phyloP scores from a whole-genome alignment of 2,113 vertebrate species.

The Calidris pygmaea region DNA sequence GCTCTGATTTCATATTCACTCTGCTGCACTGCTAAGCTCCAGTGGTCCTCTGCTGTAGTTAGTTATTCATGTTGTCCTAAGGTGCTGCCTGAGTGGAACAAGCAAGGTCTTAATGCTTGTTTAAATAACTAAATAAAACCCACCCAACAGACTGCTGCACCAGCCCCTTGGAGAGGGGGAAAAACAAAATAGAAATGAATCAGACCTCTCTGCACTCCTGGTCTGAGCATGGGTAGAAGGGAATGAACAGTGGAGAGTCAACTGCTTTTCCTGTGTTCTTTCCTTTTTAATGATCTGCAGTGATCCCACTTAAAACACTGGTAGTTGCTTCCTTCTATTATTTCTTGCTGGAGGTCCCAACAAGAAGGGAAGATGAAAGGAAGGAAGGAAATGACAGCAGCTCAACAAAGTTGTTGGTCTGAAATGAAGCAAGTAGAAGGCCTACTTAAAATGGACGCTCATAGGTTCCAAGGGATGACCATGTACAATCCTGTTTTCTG shows the following conservation, averaged over 20 bases:
- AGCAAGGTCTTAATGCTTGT: neutral
- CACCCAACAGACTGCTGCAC: neutral
- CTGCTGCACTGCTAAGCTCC: neutral
- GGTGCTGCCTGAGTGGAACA: neutral
- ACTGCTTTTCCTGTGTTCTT: neutral
- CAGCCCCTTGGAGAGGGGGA: neutral
- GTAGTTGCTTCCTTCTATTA: neutral
- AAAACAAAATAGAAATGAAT: neutral
- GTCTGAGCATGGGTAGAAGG: neutral
- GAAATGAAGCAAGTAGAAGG: neutral
- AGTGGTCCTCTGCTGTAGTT: neutral
- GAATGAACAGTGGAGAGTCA: neutral
- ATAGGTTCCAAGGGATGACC: neutral
- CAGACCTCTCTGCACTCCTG: neutral
- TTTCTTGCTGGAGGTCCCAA: neutral
- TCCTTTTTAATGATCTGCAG: neutral
- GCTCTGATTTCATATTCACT: neutral
- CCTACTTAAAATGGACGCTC: neutral
- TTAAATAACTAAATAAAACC: neutral
- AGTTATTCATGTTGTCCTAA: neutral
- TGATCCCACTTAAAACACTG: neutral
- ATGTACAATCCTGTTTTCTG: neutral
- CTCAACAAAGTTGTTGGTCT: neutral
- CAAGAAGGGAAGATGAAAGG: neutral
- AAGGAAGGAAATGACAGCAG: neutral